These are phyloP conservation scores for Sarotherodon lohbergeri DNA, from an alignment of 2,113 vertebrate species.

Conservation along the genomic window DNA sequence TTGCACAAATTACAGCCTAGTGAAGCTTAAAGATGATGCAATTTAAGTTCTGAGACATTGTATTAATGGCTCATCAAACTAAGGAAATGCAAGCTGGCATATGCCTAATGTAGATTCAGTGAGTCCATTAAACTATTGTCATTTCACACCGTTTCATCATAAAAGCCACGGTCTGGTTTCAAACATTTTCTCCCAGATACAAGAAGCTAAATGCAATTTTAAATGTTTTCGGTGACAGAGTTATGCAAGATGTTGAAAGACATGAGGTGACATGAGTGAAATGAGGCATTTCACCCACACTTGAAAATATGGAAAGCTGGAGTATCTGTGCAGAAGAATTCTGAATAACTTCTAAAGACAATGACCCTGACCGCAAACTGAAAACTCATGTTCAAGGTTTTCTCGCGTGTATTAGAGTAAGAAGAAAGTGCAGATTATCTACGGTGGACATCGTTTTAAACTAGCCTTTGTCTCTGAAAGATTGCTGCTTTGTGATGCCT, in stretches of 20 bases:
- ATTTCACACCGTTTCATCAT: conserved; percentile 53
- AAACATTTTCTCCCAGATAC: conserved; percentile 2
- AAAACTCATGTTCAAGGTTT: neutral
- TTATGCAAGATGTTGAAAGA: conserved; percentile 7
- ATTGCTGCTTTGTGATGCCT: neutral
- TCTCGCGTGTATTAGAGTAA: neutral
- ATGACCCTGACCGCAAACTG: neutral
- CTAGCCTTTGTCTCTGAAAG: neutral
- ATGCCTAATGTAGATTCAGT: conserved; percentile 35
- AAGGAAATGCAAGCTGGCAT: conserved; percentile 18
- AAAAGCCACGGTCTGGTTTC: neutral
- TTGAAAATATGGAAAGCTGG: neutral
- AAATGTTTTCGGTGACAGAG: conserved; percentile 3
- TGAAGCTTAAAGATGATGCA: conserved; percentile 38
- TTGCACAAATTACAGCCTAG: conserved; percentile 36
- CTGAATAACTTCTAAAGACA: neutral
- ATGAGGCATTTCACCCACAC: neutral
- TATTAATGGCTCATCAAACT: conserved; percentile 49
- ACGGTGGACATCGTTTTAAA: neutral
- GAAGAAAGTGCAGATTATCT: neutral
- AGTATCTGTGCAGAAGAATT: neutral
- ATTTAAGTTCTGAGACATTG: conserved; percentile 28
- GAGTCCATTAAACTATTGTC: conserved; percentile 30
- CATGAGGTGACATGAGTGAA: neutral
- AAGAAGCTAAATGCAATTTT: neutral